Conservation (phyloP, 2,888 invertebrate genomes). For the Drosophila buzzatii region DNA sequence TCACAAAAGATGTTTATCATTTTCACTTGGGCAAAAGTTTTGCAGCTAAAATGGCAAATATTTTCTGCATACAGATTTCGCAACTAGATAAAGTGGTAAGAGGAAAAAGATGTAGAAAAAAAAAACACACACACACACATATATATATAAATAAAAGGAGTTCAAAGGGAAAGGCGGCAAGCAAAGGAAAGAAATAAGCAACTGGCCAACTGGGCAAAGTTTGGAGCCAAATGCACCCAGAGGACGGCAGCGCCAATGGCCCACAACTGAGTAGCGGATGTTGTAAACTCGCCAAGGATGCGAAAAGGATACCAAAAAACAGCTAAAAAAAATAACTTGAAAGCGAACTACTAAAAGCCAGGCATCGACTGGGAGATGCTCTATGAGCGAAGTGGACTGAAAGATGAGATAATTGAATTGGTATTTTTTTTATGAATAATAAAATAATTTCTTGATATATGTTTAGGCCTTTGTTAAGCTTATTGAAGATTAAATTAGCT, state of each 20-base stretch:
- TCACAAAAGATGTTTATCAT: slow-evolving; percentile 82
- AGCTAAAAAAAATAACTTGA: slow-evolving; percentile 2
- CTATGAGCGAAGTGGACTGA: background rate
- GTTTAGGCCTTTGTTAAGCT: background rate
- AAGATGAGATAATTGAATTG: too few relatives aligned
- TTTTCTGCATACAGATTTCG: slow-evolving; percentile 80
- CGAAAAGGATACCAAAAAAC: slow-evolving; percentile 26
- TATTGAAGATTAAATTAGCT: background rate
- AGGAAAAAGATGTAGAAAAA: slow-evolving; percentile 6
- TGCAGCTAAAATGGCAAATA: slow-evolving; percentile 59
- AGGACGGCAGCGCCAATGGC: slow-evolving; percentile 80
- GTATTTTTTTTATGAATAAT: too few relatives aligned
- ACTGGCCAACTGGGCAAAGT: slow-evolving; percentile 41
- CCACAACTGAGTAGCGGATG: slow-evolving; percentile 65
- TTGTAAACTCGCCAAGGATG: slow-evolving; percentile 60
- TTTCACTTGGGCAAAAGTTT: slow-evolving; percentile 77
- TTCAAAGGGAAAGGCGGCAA: slow-evolving; percentile 9
- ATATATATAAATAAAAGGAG: slow-evolving; percentile 11
- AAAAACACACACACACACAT: background rate
- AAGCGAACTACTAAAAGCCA: background rate
- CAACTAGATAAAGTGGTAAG: slow-evolving; percentile 69
- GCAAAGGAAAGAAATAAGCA: slow-evolving; percentile 51
- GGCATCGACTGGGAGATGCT: background rate
- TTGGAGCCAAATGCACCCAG: slow-evolving; percentile 70
- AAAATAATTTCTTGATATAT: too few relatives aligned